A percentile compares a stretch with the other conserved stretches of the same genome.
phyloP scores from a whole-genome alignment of 2,113 vertebrate genomes.

The Silurus asotus region DNA sequence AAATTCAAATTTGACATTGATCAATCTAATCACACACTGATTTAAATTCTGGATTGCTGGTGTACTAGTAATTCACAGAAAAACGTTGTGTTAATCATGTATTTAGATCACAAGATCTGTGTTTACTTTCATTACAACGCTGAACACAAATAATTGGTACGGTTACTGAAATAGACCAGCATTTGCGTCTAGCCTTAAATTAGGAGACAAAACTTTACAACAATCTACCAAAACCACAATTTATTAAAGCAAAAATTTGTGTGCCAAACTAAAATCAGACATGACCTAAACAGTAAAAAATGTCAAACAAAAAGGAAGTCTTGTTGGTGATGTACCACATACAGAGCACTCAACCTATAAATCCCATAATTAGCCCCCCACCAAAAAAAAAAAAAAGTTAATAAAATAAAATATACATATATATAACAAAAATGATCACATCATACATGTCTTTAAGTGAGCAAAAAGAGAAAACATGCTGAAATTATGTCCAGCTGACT shows the following conservation, averaged over 20 bases:
- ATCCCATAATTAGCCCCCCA: conserved; percentile 54
- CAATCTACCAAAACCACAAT: conserved; percentile 3
- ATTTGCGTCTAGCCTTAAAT: neutral
- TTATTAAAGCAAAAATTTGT: neutral
- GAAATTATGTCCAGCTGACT: conserved; percentile 13
- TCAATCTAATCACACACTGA: neutral
- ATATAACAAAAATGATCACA: neutral
- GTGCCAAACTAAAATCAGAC: conserved; percentile 51
- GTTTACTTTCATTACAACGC: neutral
- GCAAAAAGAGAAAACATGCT: neutral
- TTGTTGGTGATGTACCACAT: conserved; percentile 49
- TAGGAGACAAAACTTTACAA: neutral
- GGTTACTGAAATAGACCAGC: neutral
- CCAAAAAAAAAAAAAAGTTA: no score
- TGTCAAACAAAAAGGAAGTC: conserved; percentile 35
- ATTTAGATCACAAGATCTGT: neutral
- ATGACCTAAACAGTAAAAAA: conserved; percentile 12
- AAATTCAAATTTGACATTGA: neutral
- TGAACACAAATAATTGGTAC: neutral
- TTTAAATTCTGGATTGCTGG: neutral
- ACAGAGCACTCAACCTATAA: conserved; percentile 50
- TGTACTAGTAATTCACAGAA: neutral
- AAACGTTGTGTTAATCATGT: neutral
- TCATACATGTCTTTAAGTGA: neutral
- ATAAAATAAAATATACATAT: no score